Conservation (phyloP, 2,797 vertebrate genomes). For the Chaenodraco wilsoni region DNA sequence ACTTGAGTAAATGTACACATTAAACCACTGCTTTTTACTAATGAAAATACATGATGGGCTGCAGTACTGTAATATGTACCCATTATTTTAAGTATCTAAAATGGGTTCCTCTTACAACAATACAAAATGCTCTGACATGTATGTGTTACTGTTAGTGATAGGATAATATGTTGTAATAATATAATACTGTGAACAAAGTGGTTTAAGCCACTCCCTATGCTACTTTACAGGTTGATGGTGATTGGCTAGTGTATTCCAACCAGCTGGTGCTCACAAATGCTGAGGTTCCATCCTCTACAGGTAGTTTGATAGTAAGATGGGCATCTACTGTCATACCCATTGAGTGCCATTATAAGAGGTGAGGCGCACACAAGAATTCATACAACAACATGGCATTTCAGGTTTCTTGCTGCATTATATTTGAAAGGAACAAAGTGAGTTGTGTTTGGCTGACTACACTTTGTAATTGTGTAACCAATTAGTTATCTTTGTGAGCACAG, state of each 20-base stretch:
- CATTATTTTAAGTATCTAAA: no score
- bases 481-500: slow-evolving; percentile 37
- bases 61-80: no score
- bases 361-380: background rate
- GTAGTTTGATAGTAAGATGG: slow-evolving; percentile 43
- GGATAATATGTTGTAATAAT: no score
- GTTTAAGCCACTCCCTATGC: no score
- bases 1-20: no score
- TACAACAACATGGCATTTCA: background rate
- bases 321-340: slow-evolving; percentile 53
- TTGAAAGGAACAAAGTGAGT: background rate
- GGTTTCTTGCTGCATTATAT: background rate
- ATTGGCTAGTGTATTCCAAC: slow-evolving; percentile 73
- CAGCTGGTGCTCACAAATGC: slow-evolving; percentile 58
- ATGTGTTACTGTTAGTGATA: no score
- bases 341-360: slow-evolving; percentile 71
- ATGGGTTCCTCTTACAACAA: no score
- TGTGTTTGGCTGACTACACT: background rate
- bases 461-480: background rate
- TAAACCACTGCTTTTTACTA: no score
- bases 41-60: no score
- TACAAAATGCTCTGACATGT: no score
- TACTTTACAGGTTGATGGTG: slow-evolving; percentile 48
- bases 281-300: slow-evolving; percentile 26
- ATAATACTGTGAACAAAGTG: no score